Conservation (phyloP, 2,888 invertebrate species). For the Acrobasis repandana region DNA sequence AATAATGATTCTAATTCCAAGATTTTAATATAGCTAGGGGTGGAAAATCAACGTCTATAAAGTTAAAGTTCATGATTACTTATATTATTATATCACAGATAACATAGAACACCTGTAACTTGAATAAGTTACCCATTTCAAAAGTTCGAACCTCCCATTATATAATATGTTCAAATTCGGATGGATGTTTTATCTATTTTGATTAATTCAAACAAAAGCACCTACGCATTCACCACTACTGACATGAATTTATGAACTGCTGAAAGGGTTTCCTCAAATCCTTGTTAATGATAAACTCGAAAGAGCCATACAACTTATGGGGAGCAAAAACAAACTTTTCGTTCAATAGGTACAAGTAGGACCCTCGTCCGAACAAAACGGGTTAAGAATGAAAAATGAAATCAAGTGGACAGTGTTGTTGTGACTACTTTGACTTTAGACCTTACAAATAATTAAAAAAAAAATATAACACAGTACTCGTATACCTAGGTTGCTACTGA, state of each 20-base stretch:
- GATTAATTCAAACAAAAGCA: background rate
- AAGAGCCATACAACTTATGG: slow-evolving; percentile 59
- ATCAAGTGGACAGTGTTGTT: slow-evolving; percentile 53
- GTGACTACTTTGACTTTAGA: slow-evolving; percentile 28
- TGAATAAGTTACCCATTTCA: too few species aligned
- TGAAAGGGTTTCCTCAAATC: slow-evolving; percentile 44
- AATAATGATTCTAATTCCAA: too few species aligned
- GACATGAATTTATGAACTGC: slow-evolving; percentile 17
- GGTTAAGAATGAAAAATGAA: slow-evolving; percentile 79
- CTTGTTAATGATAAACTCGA: slow-evolving; percentile 64
- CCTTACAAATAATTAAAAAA: slow-evolving; percentile 23
- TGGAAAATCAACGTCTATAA: too few species aligned
- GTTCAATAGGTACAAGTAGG: slow-evolving; percentile 47
- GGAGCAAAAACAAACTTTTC: slow-evolving; percentile 70
- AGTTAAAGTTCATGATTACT: too few species aligned
- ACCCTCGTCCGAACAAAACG: slow-evolving; percentile 77
- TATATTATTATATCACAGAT: too few species aligned
- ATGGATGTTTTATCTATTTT: too few species aligned
- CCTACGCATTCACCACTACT: background rate
- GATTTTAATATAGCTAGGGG: too few species aligned
- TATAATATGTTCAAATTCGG: too few species aligned
- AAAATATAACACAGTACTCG: too few species aligned
- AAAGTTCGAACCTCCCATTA: too few species aligned
- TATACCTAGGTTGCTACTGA: too few species aligned
- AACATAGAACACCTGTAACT: too few species aligned